These are phyloP conservation scores for Coreius guichenoti DNA, from an alignment of 2,797 vertebrate genomes.

Conservation along the genomic window DNA sequence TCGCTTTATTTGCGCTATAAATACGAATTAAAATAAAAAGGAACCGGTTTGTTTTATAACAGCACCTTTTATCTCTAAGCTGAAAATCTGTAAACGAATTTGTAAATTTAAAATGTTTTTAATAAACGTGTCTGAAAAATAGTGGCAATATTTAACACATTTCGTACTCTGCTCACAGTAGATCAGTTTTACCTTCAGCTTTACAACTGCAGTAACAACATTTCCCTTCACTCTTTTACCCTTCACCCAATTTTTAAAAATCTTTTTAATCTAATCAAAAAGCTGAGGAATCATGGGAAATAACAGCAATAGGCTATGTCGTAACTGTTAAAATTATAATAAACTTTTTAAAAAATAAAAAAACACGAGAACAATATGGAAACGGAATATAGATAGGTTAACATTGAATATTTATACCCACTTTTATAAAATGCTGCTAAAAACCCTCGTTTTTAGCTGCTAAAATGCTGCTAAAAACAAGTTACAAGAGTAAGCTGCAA, in stretches of 20 bases:
- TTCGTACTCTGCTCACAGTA: background rate
- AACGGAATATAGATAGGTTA: background rate
- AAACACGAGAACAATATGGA: background rate
- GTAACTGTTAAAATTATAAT: background rate
- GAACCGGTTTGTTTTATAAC: background rate
- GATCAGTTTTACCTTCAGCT: background rate
- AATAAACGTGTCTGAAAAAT: background rate
- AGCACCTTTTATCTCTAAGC: background rate
- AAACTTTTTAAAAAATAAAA: background rate
- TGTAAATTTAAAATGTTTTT: background rate
- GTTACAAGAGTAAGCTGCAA: constrained; percentile 35
- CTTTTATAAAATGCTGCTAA: background rate
- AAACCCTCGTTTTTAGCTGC: background rate
- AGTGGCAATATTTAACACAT: background rate
- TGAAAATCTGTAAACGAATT: background rate
- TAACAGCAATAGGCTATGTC: background rate
- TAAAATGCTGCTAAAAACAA: background rate
- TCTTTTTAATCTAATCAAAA: background rate
- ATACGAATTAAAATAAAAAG: background rate
- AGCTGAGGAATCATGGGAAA: background rate
- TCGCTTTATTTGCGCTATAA: background rate
- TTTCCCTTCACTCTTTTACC: background rate
- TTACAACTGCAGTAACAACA: background rate
- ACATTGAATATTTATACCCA: background rate
- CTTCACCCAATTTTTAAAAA: no score